These are phyloP conservation scores for Drosophila miranda DNA, from an alignment of 1,140 invertebrate species.

Conservation along the genomic window DNA sequence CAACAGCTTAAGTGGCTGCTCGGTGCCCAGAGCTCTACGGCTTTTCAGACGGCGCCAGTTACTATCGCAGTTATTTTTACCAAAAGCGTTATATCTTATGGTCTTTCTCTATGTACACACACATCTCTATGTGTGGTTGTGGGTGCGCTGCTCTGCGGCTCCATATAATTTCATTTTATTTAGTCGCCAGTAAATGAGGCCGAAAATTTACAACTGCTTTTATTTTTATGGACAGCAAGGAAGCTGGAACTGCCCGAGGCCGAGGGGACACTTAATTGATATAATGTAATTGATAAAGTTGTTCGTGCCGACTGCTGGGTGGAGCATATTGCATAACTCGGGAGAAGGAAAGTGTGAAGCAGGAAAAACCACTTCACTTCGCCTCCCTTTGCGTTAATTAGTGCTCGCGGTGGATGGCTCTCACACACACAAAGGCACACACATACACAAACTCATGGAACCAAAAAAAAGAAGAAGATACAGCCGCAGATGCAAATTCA, in stretches of 20 bases:
- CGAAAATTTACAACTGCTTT: conserved; percentile 70
- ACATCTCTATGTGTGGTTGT: conserved; percentile 21
- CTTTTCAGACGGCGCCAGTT: conserved; percentile 56
- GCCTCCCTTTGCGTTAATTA: conserved; percentile 25
- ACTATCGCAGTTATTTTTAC: conserved; percentile 35
- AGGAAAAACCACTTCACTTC: conserved; percentile 41
- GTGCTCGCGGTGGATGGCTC: conserved; percentile 14
- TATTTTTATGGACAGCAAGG: conserved; percentile 61
- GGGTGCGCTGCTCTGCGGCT: conserved; percentile 37
- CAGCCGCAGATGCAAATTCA: conserved; percentile 28
- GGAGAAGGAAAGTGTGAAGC: conserved; percentile 27
- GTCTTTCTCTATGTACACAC: not conserved
- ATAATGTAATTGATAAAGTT: conserved; percentile 70
- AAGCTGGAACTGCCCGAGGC: conserved; percentile 46
- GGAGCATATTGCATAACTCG: conserved; percentile 41
- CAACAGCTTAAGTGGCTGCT: conserved; percentile 77
- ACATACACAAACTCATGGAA: too few species aligned
- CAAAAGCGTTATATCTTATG: conserved; percentile 43
- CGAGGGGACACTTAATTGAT: conserved; percentile 60
- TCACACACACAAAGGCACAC: too few species aligned
- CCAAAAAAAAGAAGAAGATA: not conserved
- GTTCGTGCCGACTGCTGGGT: not conserved
- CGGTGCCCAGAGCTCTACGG: conserved; percentile 6
- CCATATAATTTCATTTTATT: conserved; percentile 75
- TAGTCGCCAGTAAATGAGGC: conserved; percentile 68